These are phyloP conservation scores for Varanus salvator DNA, from an alignment of 2,113 vertebrate species.

Conservation along the genomic window DNA sequence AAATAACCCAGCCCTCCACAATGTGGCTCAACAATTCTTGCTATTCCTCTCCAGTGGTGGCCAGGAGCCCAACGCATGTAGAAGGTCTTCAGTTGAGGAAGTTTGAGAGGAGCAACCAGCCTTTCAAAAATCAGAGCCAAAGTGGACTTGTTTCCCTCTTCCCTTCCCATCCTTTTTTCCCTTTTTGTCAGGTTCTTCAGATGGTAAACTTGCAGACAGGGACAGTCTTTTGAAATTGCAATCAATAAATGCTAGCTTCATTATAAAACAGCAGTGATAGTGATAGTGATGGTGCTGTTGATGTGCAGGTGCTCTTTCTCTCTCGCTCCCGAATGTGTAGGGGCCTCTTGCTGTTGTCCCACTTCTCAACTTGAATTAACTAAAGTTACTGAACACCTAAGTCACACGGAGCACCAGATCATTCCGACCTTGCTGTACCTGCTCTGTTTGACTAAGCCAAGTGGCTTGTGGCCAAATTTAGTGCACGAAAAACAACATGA, in stretches of 20 bases:
- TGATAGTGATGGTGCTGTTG: no score
- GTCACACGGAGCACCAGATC: not conserved
- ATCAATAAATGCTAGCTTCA: not conserved
- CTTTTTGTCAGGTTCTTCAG: not conserved
- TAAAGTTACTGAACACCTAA: not conserved
- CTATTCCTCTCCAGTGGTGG: no score
- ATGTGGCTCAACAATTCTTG: no score
- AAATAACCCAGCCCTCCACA: no score
- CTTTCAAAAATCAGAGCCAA: no score
- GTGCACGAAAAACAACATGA: not conserved
- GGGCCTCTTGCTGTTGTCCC: not conserved
- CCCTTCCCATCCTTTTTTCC: no score
- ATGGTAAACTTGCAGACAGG: not conserved
- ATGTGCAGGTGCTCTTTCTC: no score
- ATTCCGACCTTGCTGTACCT: constrained; percentile 3
- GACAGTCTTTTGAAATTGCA: not conserved
- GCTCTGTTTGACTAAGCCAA: fast-evolving
- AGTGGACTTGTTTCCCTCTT: no score
- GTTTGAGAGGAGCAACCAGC: no score
- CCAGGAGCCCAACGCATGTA: no score
- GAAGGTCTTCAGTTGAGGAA: no score
- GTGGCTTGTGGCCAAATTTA: fast-evolving
- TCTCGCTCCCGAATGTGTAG: not conserved
- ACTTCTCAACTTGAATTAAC: not conserved
- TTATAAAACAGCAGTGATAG: no score